Evolutionary conservation across 2,797 vertebrate species (phyloP).

Genomic region (Onychomys arenicola): DNA sequence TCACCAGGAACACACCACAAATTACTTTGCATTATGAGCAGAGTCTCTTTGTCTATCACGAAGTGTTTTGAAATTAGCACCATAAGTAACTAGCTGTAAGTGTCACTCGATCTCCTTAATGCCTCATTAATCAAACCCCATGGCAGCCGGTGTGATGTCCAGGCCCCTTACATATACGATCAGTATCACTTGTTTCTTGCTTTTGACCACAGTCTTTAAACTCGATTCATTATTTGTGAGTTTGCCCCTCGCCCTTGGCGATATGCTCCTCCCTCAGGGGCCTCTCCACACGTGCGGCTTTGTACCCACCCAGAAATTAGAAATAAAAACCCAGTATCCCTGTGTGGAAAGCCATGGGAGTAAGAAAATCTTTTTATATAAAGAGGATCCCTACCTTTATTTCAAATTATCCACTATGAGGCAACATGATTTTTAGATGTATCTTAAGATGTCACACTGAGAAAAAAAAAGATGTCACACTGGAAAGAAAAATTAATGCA

Average conservation of each 20-base stretch:
- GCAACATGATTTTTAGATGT: conserved; percentile 16
- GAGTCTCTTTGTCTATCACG: conserved; percentile 87
- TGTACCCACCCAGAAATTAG: conserved; percentile 24
- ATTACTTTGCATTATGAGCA: conserved; percentile 87
- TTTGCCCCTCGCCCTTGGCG: background rate
- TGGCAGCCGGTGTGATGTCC: conserved; percentile 75
- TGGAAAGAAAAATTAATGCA: conserved; percentile 7
- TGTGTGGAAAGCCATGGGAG: background rate
- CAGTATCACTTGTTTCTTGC: conserved; percentile 68
- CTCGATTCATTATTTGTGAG: conserved; percentile 66
- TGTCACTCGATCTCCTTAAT: conserved; percentile 88
- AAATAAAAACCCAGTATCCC: background rate
- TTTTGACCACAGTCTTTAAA: conserved; percentile 74
- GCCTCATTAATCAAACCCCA: conserved; percentile 88
- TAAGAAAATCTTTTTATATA: background rate
- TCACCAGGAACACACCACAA: conserved; percentile 84
- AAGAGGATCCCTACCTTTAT: background rate
- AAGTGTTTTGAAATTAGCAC: conserved; percentile 89
- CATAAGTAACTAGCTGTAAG: conserved; percentile 86
- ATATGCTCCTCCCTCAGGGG: background rate
- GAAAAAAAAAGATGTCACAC: background rate
- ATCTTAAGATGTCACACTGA: background rate
- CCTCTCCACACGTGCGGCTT: background rate
- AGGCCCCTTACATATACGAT: conserved; percentile 73
- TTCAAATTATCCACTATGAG: background rate